phyloP scores from a whole-genome alignment of 2,797 vertebrate species.

The Xenentodon cancila region DNA sequence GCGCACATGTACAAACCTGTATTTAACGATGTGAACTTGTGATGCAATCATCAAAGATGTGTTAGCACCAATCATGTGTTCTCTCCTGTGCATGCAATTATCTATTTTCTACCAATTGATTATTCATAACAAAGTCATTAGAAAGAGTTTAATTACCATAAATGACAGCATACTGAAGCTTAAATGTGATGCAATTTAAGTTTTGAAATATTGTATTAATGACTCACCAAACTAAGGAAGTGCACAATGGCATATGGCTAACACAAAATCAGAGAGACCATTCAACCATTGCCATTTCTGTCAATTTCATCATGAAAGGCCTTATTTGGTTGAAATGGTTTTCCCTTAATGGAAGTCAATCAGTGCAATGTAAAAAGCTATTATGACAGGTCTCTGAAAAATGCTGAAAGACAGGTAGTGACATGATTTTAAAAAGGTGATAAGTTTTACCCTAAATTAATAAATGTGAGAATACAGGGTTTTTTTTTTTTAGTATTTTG shows the following conservation, averaged over 20 bases:
- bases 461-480: too few species aligned
- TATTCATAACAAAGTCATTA: conserved; percentile 61
- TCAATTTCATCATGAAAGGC: conserved; percentile 64
- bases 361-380: too few species aligned
- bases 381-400: too few species aligned
- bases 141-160: conserved; percentile 58
- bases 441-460: too few species aligned
- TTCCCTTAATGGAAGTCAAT: conserved; percentile 28
- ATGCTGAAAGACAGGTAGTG: too few species aligned
- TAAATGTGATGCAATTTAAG: conserved; percentile 54
- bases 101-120: conserved; percentile 38
- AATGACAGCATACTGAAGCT: conserved; percentile 54
- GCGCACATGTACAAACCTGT: too few species aligned
- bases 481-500: too few species aligned
- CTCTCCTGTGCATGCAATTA: conserved; percentile 19
- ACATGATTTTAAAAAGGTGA: too few species aligned
- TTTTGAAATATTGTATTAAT: conserved; percentile 51
- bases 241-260: conserved; percentile 49
- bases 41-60: too few species aligned
- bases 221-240: conserved; percentile 55
- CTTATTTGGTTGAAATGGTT: conserved; percentile 20
- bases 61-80: too few species aligned
- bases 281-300: conserved; percentile 61
- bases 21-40: too few species aligned
- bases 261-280: conserved; percentile 52